These are phyloP conservation scores for Limnephilus lunatus DNA, from an alignment of 2,888 invertebrate species.

Conservation along the genomic window DNA sequence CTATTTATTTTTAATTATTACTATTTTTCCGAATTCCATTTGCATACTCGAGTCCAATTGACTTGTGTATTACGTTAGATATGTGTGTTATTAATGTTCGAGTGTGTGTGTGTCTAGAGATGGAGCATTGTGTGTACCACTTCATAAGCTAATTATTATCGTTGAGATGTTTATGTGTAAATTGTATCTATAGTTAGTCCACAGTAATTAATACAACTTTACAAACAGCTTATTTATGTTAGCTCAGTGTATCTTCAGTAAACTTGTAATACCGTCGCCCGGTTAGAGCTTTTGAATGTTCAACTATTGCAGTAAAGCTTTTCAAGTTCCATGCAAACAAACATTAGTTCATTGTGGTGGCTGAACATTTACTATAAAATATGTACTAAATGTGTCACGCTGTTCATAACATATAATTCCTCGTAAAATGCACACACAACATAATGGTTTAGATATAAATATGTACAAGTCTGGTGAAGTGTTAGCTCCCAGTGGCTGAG, in stretches of 20 bases:
- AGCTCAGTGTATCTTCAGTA: conserved; percentile 5
- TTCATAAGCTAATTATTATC: conserved; percentile 48
- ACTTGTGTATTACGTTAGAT: conserved; percentile 38
- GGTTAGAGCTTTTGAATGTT: not conserved
- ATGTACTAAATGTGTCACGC: too few species aligned
- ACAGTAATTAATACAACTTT: conserved; percentile 37
- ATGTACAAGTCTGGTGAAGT: not conserved
- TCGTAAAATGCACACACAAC: not conserved
- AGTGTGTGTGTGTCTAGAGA: conserved; percentile 44
- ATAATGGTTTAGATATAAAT: not conserved
- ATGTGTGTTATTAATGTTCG: conserved; percentile 52
- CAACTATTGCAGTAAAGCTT: not conserved
- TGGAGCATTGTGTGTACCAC: conserved; percentile 41
- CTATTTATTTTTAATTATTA: conserved; percentile 19
- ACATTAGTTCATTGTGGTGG: not conserved
- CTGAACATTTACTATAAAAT: not conserved
- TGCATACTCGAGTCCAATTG: conserved; percentile 19
- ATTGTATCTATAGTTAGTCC: conserved; percentile 52
- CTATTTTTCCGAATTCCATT: conserved; percentile 31
- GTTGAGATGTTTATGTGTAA: conserved; percentile 55
- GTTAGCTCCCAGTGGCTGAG: not conserved
- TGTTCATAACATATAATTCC: not conserved
- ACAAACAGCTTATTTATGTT: conserved; percentile 14
- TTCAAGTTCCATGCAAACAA: not conserved
- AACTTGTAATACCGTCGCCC: not conserved